Evolutionary conservation across 2,797 vertebrate genomes (phyloP), one percentile per base, ranked within the genome.

Genomic region (Psittacula echo): DNA sequence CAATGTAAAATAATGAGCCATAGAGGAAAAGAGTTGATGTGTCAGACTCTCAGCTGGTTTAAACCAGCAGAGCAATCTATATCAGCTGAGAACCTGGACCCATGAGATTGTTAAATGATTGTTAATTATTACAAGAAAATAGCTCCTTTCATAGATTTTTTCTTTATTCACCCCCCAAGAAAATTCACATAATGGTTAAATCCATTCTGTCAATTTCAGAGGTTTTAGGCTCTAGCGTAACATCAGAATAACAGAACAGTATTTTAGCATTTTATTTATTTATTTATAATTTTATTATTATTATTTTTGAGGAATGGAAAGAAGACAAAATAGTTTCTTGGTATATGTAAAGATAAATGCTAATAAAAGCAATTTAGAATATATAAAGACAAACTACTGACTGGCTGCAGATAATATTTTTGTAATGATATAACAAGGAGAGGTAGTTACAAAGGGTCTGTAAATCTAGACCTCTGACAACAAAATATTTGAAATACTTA

Each of bases 121-220:
- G 84, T 96, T 95, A 95, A 96, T 95, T 95, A 97, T 94, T 92
- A 89, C 77, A 90, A 93, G 93, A 94, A 96, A 96, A 96, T 90
- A 93, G 60, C 60, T 89, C 47, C 56, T 95, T 95, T 94, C 84
- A 94, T 60, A 72, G 78, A 87, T 51, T 94, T 93, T 93, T 90
- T 94, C 86, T 78, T 86, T 89, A 56, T 95, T 93, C 83, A 87
- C 77, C 66, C 71, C 90, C 75, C 51, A 60, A 82, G 71, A 95
- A 96, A 94, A 92, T 82, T 82, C 95, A 87, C 65, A 79, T 87
- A 93, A 95, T 66, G 39, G 62, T 93, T 88, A 95, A 95, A 86
- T 95, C 93, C 67, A 79, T 26, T 76, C 76, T 61, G 41, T 50
- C 44, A 81, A 44, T 91, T 95, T 91, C 54, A 70, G 77, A 93